Percentiles rank a stretch among this genome's conserved stretches.
Conservation (phyloP, 2,113 vertebrate genomes). For the Mesocricetus auratus region DNA sequence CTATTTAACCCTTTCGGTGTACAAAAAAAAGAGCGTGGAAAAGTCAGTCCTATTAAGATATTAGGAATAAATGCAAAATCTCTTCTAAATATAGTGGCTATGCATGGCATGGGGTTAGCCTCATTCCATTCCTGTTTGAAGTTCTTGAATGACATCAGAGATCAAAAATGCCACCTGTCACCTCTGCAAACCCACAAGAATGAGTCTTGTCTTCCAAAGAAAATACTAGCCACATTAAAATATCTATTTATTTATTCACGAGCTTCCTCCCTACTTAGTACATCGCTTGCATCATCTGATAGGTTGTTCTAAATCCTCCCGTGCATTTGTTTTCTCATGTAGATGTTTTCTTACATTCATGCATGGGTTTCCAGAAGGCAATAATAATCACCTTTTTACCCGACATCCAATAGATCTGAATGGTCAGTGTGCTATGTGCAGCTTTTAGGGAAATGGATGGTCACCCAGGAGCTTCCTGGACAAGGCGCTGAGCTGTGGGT, state of each 20-base stretch:
- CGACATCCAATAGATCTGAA: neutral
- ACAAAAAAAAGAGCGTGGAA: neutral
- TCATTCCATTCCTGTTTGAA: neutral
- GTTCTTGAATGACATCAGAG: conserved; percentile 18
- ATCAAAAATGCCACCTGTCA: conserved; percentile 9
- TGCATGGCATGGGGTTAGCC: neutral
- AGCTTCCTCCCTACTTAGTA: neutral
- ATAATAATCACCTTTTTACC: neutral
- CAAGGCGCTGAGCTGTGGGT: neutral
- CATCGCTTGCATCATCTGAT: neutral
- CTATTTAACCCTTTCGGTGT: neutral
- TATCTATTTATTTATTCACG: conserved; percentile 11
- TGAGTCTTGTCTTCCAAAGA: conserved; percentile 18
- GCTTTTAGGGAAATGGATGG: neutral
- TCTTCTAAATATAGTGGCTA: neutral
- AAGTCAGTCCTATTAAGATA: neutral
- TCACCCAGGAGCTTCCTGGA: too few species aligned
- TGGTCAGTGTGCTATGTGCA: too few species aligned
- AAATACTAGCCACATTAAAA: neutral
- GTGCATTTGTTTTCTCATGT: neutral
- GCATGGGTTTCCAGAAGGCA: neutral
- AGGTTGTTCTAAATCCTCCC: neutral
- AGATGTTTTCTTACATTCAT: neutral
- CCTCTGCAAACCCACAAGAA: neutral
- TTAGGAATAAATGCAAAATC: neutral